phyloP scores from a whole-genome alignment of 1,140 invertebrate genomes.

The Formica exsecta region DNA sequence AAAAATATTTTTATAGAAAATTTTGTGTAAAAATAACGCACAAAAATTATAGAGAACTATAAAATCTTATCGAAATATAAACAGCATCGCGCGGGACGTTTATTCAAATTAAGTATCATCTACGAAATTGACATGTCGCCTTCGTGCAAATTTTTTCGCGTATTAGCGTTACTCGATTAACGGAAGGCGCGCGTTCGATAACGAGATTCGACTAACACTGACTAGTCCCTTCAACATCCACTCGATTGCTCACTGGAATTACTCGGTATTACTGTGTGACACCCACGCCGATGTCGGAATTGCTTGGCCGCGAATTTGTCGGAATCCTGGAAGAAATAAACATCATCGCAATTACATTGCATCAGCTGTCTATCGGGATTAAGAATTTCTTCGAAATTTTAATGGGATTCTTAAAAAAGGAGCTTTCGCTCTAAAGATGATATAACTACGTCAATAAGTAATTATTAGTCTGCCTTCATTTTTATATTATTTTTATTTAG shows the following conservation, averaged over 20 bases:
- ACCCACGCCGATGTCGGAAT: slow-evolving; percentile 72
- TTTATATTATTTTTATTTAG: not conserved
- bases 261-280: slow-evolving; percentile 76
- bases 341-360: not conserved
- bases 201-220: not conserved
- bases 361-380: not conserved
- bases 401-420: not conserved
- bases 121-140: not conserved
- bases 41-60: slow-evolving; percentile 1
- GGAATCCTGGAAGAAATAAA: slow-evolving; percentile 39
- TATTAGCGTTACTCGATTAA: not conserved
- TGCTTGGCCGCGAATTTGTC: slow-evolving; percentile 47
- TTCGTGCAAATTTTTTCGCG: not conserved
- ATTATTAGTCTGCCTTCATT: not conserved
- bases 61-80: slow-evolving; percentile 6
- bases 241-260: slow-evolving; percentile 78
- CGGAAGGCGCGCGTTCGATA: not conserved
- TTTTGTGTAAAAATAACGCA: slow-evolving; percentile 13
- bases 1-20: slow-evolving; percentile 34
- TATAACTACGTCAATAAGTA: not conserved
- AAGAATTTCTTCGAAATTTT: not conserved
- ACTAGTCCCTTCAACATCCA: slow-evolving; percentile 66
- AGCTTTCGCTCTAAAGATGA: not conserved
- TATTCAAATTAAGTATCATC: not conserved
- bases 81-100: not conserved